A percentile compares a stretch with the other conserved stretches of the same genome.
Evolutionary conservation across 2,888 invertebrate genomes (phyloP).

Genomic region (Epinotia ramella): DNA sequence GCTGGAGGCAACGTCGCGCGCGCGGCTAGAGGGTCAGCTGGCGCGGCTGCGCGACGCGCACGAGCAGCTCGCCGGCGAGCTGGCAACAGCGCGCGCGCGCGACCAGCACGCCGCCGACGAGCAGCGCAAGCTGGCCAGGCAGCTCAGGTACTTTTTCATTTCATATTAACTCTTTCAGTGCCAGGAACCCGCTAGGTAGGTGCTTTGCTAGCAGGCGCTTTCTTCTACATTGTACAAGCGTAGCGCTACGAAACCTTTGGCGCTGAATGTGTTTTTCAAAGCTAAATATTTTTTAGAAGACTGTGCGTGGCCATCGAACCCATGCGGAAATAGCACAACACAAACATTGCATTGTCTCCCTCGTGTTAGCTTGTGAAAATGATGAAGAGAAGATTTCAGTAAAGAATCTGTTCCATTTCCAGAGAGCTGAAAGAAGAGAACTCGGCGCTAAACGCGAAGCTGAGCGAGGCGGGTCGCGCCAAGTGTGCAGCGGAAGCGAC

Average conservation of each 20-base stretch:
- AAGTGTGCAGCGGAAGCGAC: slow-evolving; percentile 91
- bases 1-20: slow-evolving; percentile 94
- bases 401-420: slow-evolving; percentile 14
- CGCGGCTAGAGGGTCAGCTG: slow-evolving; percentile 92
- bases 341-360: no score
- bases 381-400: no score
- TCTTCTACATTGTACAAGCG: no score
- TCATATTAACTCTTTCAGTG: no score
- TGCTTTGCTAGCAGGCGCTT: no score
- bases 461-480: slow-evolving; percentile 90
- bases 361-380: no score
- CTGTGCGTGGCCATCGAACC: no score
- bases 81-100: slow-evolving; percentile 87
- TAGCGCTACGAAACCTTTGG: no score
- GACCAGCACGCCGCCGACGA: slow-evolving; percentile 93
- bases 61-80: slow-evolving; percentile 85
- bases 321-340: no score
- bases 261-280: no score
- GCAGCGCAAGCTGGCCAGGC: slow-evolving; percentile 86
- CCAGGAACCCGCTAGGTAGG: no score
- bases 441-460: slow-evolving; percentile 88
- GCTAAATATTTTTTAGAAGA: no score
- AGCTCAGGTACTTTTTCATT: slow-evolving; percentile 62
- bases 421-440: slow-evolving; percentile 93
- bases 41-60: slow-evolving; percentile 76